Evolutionary conservation across 2,113 vertebrate genomes (phyloP), one percentile per base, ranked within the genome.

Genomic region (Melanerpes aurifrons): DNA sequence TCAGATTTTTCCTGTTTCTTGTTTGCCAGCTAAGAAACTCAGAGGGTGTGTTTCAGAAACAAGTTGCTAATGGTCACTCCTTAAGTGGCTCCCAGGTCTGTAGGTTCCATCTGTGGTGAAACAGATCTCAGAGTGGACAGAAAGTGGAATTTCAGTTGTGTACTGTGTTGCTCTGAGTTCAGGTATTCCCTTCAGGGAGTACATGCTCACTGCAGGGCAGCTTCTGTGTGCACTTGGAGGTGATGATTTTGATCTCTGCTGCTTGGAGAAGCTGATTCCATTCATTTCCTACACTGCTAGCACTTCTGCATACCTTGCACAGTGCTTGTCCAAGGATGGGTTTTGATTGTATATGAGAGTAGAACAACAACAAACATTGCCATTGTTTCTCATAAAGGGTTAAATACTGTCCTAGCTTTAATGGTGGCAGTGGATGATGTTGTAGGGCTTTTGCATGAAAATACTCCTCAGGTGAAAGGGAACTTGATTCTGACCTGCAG

Each of bases 281-380:
- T 1, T 63, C 2, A 22, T 95, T 89, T 81, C 86, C 21, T 84
- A 3, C 9, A 16, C 45, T 74, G 67, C 3, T 17, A 59, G 32
- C 1, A 1, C 31, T 85, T 84, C 5, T 48, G 8, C 4, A 1
- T 82, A 7, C 3, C 1, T 6, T 50, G 47, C n/a, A 35, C 43
- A 58, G 47, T 40, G 29, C 61, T 56, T 92, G 47, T 25, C 61
- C 35, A 73, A 87, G 31, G 19, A 61, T 1, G 3, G 6, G 61
- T 73, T 47, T 72, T 47, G 3, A 75, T 28, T 67, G 13, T 70
- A 4, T 71, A 71, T 73, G 12, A 20, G 28, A 62, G 31, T 68
- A 61, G 84, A 86, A 48, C 77, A 78, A 78, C 86, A 86, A 37
- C 77, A 78, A 78, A 37, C 6, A 18, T 43, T 82, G 43, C 8